A percentile compares a stretch with the other conserved stretches of the same genome.
phyloP scores from a whole-genome alignment of 2,113 vertebrate species.

The Spea multiplicata region DNA sequence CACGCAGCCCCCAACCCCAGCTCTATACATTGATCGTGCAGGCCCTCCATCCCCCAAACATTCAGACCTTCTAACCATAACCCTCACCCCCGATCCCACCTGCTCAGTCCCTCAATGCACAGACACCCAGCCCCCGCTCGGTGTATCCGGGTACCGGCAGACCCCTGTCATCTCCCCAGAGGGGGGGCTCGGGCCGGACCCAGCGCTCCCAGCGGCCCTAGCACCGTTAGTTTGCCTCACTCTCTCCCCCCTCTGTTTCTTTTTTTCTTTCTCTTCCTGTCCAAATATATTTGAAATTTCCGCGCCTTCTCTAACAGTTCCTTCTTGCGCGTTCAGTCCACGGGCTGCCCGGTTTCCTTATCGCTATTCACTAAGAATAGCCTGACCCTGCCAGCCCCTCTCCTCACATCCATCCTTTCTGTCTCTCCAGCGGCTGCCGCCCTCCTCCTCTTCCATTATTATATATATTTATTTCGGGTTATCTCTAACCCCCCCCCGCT shows the following conservation, averaged over 20 bases:
- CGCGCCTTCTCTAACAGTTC: slow-evolving; percentile 73
- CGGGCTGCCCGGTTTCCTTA: background rate
- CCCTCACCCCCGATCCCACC: too few relatives aligned
- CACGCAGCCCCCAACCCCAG: too few relatives aligned
- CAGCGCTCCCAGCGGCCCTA: slow-evolving; percentile 34
- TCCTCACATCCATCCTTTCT: background rate
- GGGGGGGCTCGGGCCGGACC: background rate
- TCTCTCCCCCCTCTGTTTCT: background rate
- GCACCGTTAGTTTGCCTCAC: background rate
- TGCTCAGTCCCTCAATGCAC: too few relatives aligned
- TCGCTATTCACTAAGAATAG: slow-evolving; percentile 5
- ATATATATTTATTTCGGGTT: background rate
- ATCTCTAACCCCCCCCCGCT: background rate
- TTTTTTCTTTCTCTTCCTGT: background rate
- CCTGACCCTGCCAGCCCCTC: slow-evolving; percentile 1
- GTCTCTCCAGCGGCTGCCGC: background rate
- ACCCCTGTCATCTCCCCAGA: too few relatives aligned
- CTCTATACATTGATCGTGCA: too few relatives aligned
- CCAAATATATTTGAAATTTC: slow-evolving; percentile 66
- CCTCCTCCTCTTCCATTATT: background rate
- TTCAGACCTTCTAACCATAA: too few relatives aligned
- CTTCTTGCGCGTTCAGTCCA: background rate
- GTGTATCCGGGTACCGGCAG: too few relatives aligned
- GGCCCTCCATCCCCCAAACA: too few relatives aligned
- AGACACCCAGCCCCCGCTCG: too few relatives aligned